Evolutionary conservation across 1,140 invertebrate genomes (phyloP).

Genomic region (Protaetia brevitarsis): DNA sequence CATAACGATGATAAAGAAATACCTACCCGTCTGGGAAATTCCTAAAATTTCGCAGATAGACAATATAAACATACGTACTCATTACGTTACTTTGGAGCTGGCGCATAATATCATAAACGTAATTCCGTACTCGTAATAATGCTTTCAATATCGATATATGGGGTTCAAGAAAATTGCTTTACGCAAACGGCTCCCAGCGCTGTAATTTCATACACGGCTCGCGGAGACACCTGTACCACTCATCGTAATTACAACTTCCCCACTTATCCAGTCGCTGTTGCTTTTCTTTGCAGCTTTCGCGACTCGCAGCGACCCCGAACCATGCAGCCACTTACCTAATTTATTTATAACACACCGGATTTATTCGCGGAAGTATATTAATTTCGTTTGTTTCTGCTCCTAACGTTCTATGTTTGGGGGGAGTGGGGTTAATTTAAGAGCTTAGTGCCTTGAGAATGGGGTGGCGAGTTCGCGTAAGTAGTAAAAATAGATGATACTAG

Average conservation of each 20-base stretch:
- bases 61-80: neutral
- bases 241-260: conserved; percentile 19
- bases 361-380: conserved; percentile 1
- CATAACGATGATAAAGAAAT: too few species aligned
- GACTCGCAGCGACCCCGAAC: too few species aligned
- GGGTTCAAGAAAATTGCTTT: conserved; percentile 29
- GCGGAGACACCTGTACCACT: conserved; percentile 20
- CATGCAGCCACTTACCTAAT: neutral
- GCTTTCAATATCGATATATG: conserved; percentile 30
- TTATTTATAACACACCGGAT: conserved; percentile 6
- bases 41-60: too few species aligned
- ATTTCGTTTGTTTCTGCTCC: neutral
- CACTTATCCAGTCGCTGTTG: neutral
- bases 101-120: conserved; percentile 24
- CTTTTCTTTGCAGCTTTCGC: neutral
- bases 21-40: too few species aligned
- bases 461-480: neutral
- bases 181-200: conserved; percentile 30
- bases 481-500: too few species aligned
- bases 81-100: neutral
- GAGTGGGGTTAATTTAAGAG: neutral
- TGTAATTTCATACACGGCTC: conserved; percentile 13
- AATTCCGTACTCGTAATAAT: conserved; percentile 29
- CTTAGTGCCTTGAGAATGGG: neutral
- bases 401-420: neutral